A percentile compares a stretch with the other conserved stretches of the same genome.
Evolutionary conservation across 2,797 vertebrate genomes (phyloP).

Genomic region (Emys orbicularis): DNA sequence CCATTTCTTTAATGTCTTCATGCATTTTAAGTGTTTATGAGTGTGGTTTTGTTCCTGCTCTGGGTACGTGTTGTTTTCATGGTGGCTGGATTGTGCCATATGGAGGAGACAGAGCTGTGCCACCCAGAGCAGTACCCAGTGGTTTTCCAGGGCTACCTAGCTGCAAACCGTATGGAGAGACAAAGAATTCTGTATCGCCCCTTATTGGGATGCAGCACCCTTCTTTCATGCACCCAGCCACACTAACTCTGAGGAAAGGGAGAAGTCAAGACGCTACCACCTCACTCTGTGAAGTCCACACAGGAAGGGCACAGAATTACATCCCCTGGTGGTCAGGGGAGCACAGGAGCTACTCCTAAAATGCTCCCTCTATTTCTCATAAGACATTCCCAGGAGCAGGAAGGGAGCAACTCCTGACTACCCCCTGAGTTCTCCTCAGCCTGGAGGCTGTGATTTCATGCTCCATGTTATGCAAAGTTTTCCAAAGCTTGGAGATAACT

Average conservation of each 20-base stretch:
- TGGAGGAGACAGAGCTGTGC: neutral
- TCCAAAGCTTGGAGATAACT: neutral
- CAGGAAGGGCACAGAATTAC: no score
- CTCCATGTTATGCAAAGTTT: neutral
- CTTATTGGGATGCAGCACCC: neutral
- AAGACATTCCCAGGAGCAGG: no score
- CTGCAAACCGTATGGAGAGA: neutral
- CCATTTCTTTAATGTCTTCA: neutral
- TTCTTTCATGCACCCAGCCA: neutral
- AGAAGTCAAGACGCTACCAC: no score
- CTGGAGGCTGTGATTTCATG: no score
- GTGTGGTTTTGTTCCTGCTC: neutral
- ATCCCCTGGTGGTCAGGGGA: no score
- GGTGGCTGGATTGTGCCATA: neutral
- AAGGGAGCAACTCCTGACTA: no score
- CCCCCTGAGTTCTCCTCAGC: no score
- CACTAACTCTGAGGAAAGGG: neutral
- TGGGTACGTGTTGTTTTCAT: neutral
- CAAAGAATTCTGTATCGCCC: neutral
- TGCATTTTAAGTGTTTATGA: neutral
- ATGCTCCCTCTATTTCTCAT: no score
- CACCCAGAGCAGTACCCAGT: no score
- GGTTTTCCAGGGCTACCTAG: neutral
- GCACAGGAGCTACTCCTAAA: no score
- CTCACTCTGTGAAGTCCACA: no score